Evolutionary conservation across 2,113 vertebrate species (phyloP).

Genomic region (Oostethus manadensis): DNA sequence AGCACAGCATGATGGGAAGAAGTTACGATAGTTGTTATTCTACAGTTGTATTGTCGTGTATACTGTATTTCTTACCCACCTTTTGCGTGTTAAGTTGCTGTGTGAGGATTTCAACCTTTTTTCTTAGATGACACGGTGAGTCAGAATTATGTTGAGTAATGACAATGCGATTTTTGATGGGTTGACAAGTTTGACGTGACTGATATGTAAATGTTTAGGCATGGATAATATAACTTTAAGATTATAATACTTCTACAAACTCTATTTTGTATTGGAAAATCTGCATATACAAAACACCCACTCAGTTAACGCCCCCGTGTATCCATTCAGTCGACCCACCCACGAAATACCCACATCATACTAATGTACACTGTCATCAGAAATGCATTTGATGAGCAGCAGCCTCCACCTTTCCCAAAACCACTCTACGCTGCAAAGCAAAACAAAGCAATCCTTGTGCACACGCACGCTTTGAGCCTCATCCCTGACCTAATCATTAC

Average conservation of each 20-base stretch:
- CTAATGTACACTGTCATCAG: neutral
- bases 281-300: neutral
- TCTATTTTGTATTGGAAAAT: neutral
- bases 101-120: too few species aligned
- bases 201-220: too few species aligned
- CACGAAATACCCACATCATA: neutral
- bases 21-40: neutral
- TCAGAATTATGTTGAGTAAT: too few species aligned
- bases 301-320: neutral
- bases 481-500: conserved; percentile 29
- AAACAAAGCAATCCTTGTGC: conserved; percentile 1
- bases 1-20: too few species aligned
- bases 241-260: too few species aligned
- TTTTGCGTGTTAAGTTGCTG: too few species aligned
- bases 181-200: too few species aligned
- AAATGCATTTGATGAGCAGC: conserved; percentile 1
- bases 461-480: conserved; percentile 28
- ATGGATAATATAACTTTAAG: too few species aligned
- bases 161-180: too few species aligned
- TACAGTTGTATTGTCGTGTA: too few species aligned
- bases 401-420: neutral
- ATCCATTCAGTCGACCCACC: neutral
- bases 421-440: neutral
- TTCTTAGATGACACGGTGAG: too few species aligned
- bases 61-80: too few species aligned